phyloP scores from a whole-genome alignment of 1,140 invertebrate genomes.

The Drosophila rufa region DNA sequence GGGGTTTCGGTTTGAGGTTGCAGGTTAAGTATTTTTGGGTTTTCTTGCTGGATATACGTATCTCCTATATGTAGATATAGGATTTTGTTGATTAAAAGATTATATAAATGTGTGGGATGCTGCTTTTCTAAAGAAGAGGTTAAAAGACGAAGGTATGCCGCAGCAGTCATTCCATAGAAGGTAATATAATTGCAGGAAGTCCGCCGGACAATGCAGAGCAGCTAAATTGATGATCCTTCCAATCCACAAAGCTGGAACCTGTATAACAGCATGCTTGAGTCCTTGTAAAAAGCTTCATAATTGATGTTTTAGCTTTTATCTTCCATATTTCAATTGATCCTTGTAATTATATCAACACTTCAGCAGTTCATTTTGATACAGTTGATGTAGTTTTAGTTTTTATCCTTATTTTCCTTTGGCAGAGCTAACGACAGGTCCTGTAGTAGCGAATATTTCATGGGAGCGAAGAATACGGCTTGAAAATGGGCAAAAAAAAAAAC shows the following conservation, averaged over 20 bases:
- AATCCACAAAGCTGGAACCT: neutral
- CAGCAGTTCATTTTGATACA: neutral
- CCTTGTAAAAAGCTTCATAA: neutral
- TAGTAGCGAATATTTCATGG: slow-evolving; percentile 6
- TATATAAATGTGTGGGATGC: neutral
- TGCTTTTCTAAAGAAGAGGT: slow-evolving; percentile 4
- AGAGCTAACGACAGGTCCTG: neutral
- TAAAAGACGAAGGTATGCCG: neutral
- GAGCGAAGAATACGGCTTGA: neutral
- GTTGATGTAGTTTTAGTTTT: neutral
- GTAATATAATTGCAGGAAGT: neutral
- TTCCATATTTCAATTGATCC: neutral
- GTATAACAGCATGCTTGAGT: neutral
- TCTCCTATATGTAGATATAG: slow-evolving; percentile 1
- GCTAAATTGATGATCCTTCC: neutral
- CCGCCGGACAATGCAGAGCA: neutral
- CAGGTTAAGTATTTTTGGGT: neutral
- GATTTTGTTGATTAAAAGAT: slow-evolving; percentile 12
- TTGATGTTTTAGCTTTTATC: neutral
- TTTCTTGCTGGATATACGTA: neutral
- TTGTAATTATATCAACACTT: neutral
- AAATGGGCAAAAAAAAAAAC: slow-evolving; percentile 2
- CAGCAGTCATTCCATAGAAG: neutral
- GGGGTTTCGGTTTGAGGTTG: slow-evolving; percentile 2
- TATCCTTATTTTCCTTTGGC: neutral